Base-by-base conservation (phyloP, 2,113 vertebrate genomes). In the Aptenodytes forsteri region DNA sequence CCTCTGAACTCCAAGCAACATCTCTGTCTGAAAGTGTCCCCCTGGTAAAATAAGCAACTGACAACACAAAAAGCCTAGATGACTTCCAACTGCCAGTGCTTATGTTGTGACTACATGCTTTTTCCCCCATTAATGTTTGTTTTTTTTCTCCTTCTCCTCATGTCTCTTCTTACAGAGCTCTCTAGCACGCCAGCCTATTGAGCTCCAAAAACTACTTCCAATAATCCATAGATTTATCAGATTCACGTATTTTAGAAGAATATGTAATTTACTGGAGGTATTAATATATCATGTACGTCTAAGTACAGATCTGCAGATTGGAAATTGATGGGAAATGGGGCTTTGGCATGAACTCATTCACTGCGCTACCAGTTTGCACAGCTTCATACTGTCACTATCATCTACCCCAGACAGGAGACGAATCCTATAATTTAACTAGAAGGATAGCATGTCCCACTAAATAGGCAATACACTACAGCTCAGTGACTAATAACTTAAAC, bases 11-110 rank as follows among this genome's bases (percentile, higher is more conserved):
- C 89, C 64, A 70, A 70, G 89, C 66, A 93, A 11, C 42, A 83
- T 54, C 81, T 46, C 0, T 0, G 50, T 20, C 84, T 95, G 27
- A 83, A 94, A 89, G 89, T 46, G 87, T 96, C 52, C 84, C 86
- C 62, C 58, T 66, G 70, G 73, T 93, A 89, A 89, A 89, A 96
- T 32, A 89, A 94, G 77, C 49, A 91, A 62, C 52, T 54, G 87
- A 46, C 44, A 89, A 49, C 56, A 78, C 52, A 93, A 81, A 95
- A 87, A 89, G 83, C 19, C 69, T n/a, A 18, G 70, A 49, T 13
- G 61, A 47, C 36, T 93, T 85, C 89, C 91, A 92, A 42, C 73
- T 66, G 87, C 58, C 73, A 62, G 62, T 56, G 34, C 78, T 91
- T 42, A 50, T 19, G 47, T 13, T 87, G 65, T 69, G 44, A 78